Evolutionary conservation across 1,140 invertebrate species (phyloP), one percentile per base, ranked within the genome.

Genomic region (Halesus radiatus): DNA sequence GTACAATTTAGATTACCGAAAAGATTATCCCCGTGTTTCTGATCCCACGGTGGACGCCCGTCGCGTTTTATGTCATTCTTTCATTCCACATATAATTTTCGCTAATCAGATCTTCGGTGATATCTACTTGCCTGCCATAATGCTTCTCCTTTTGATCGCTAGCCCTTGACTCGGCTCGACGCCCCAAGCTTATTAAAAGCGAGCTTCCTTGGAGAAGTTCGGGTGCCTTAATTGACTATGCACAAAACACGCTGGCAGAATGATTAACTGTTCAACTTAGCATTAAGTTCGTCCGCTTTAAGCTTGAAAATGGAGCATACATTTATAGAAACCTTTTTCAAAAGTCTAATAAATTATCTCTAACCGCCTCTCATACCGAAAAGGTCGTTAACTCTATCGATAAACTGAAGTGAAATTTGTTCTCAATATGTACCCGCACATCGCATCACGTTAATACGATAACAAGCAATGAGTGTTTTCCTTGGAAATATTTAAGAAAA

Each of bases 41-140:
- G 72, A 75, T 75, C 72, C 72, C 72, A 75, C 72, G 72, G 23
- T 75, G 72, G 54, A 75, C 72, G 18, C 72, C 72, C 72, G 72
- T 75, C 72, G 72, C 54, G 53, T 75, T 75, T 56, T 75, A 75
- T 75, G 72, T 75, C 53, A 75, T 75, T 58, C 52, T 58, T 20
- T 56, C 72, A 58, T 56, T 75, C 53, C 72, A 13, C 72, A 20
- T 75, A 56, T 56, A 75, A 75, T 75, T 58, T 75, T 75, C 53
- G 54, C 72, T 75, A 75, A 75, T 75, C 72, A 75, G 72, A 75
- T 75, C 72, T 75, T 29, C 54, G 72, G 45, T 75, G 72, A 29
- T 75, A 75, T 75, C 72, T 54, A 26, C 53, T 68, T 10, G 10
- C 20, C 22, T 50, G 68, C 68, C 32, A 20, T 68, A 37, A 37